A percentile compares a stretch with the other conserved stretches of the same genome.
These are phyloP conservation scores for Myanophis thanlyinensis DNA, from an alignment of 2,113 vertebrate genomes.

Conservation along the genomic window DNA sequence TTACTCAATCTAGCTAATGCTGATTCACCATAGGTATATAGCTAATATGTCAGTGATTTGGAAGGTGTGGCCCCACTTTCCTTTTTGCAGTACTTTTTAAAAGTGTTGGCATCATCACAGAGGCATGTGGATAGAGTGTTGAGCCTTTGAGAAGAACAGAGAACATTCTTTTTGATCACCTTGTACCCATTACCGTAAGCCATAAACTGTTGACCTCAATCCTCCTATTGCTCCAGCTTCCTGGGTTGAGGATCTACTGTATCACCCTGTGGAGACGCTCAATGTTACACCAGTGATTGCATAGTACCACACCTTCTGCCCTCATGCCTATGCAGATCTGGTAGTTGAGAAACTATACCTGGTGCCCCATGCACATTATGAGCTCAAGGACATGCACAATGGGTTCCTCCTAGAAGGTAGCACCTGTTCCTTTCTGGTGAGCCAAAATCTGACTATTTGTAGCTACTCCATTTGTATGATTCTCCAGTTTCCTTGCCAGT, in stretches of 20 bases:
- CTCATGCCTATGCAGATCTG: neutral
- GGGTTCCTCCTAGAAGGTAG: constrained; percentile 24
- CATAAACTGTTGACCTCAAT: constrained; percentile 18
- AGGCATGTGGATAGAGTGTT: constrained; percentile 38
- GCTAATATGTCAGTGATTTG: no score
- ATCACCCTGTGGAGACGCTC: constrained; percentile 15
- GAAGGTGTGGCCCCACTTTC: no score
- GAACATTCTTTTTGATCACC: constrained; percentile 25
- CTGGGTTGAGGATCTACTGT: constrained; percentile 6
- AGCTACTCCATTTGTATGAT: constrained; percentile 34
- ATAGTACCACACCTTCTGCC: neutral
- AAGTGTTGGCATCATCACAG: no score
- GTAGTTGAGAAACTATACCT: constrained; percentile 11
- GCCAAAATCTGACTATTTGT: constrained; percentile 16
- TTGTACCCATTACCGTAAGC: constrained; percentile 13
- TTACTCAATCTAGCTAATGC: constrained; percentile 31
- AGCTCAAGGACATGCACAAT: neutral
- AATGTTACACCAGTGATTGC: neutral
- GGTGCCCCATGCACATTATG: neutral
- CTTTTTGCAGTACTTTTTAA: no score
- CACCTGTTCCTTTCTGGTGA: constrained; percentile 24
- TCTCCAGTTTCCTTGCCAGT: constrained; percentile 24
- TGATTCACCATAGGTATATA: constrained; percentile 20
- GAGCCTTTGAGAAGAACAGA: constrained; percentile 12
- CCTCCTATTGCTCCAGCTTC: neutral